Conservation (phyloP, 2,888 invertebrate species). For the Eupithecia pulchellata region DNA sequence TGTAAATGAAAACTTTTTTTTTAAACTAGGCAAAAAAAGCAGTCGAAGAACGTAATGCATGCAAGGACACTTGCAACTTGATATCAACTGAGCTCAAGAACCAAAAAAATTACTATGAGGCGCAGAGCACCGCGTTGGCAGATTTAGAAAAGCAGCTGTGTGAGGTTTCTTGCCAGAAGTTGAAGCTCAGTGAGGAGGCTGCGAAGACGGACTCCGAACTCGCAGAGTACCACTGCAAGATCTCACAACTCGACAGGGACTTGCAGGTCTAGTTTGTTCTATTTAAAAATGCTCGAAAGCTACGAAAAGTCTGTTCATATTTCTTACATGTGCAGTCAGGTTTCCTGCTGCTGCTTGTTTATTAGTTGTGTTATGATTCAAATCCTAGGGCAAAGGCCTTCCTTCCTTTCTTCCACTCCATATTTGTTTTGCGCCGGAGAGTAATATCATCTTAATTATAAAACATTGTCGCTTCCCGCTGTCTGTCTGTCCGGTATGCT, state of each 20-base stretch:
- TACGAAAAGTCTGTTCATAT: neutral
- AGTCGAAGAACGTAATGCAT: conserved; percentile 62
- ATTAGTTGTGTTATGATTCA: neutral
- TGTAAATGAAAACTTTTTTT: neutral
- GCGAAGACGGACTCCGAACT: conserved; percentile 56
- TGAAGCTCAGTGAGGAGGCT: conserved; percentile 59
- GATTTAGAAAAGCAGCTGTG: conserved; percentile 62
- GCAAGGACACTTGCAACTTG: conserved; percentile 52
- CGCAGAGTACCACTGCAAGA: conserved; percentile 62
- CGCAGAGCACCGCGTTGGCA: conserved; percentile 50
- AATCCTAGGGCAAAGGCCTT: neutral
- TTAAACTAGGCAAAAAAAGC: conserved; percentile 58
- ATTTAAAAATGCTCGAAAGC: neutral
- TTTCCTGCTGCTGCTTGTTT: neutral
- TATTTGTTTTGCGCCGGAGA: neutral
- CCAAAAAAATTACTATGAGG: conserved; percentile 51
- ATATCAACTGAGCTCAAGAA: conserved; percentile 54
- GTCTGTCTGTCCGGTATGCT: no score
- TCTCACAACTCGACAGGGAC: conserved; percentile 67
- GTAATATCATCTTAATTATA: no score
- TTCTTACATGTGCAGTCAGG: neutral
- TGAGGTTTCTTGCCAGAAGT: conserved; percentile 55
- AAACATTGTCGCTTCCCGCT: no score
- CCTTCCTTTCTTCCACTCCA: neutral
- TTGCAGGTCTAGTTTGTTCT: conserved; percentile 55